phyloP scores from a whole-genome alignment of 2,113 vertebrate genomes.

The Odocoileus hemionus region DNA sequence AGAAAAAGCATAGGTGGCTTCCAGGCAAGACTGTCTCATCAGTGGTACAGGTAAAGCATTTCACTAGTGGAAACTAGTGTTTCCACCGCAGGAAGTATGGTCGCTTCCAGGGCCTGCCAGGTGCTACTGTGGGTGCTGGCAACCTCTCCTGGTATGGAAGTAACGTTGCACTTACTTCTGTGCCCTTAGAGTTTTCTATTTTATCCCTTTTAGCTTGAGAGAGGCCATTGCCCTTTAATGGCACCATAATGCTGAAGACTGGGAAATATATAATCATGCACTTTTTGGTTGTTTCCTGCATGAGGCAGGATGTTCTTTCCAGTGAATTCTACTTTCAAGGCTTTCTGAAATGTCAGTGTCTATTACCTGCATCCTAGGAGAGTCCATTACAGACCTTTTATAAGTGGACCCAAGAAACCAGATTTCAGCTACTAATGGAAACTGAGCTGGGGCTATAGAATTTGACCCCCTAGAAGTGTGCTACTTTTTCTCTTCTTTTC shows the following conservation, averaged over 20 bases:
- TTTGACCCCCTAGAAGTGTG: no score
- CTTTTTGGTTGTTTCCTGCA: not conserved
- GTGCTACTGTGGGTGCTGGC: not conserved
- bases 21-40: not conserved
- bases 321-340: not conserved
- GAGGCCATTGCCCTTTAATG: not conserved
- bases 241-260: not conserved
- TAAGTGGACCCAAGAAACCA: not conserved
- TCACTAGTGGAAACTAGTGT: not conserved
- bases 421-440: not conserved
- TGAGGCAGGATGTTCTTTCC: not conserved
- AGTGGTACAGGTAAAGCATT: not conserved
- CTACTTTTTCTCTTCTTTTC: not conserved
- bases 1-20: conserved; percentile 23
- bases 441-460: not conserved
- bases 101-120: not conserved
- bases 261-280: not conserved
- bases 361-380: not conserved
- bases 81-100: not conserved
- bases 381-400: not conserved
- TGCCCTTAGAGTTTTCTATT: not conserved
- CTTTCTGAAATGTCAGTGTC: conserved; percentile 17
- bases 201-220: not conserved
- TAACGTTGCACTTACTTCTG: not conserved
- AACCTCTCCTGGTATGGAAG: not conserved